Percentiles rank a stretch among this genome's conserved stretches.
Conservation (phyloP, 2,113 vertebrate species). For the Bubalus kerabau region DNA sequence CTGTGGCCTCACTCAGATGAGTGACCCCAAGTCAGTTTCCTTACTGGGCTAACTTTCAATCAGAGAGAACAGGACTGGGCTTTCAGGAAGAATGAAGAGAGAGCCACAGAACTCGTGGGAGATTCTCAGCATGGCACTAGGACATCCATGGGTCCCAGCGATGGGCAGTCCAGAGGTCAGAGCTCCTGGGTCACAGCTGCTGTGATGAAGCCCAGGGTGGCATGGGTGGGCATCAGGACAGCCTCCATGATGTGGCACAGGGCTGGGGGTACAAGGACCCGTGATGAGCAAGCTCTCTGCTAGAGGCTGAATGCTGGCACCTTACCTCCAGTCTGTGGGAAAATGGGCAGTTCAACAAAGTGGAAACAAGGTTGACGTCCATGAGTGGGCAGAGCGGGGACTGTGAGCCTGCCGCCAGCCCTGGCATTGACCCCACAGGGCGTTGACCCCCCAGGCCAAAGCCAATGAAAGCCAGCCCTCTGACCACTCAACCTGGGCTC, state of each 20-base stretch:
- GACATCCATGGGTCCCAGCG: neutral
- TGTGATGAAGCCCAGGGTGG: neutral
- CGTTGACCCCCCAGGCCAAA: neutral
- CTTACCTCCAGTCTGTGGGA: neutral
- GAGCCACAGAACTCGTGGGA: neutral
- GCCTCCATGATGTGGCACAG: rapidly evolving
- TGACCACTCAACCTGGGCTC: neutral
- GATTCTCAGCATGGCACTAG: neutral
- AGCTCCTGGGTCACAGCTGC: neutral
- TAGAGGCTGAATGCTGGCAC: rapidly evolving
- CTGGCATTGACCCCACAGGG: neutral
- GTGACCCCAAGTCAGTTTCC: neutral
- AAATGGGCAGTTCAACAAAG: neutral
- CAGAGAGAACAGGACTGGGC: neutral
- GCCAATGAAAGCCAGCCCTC: too few relatives aligned
- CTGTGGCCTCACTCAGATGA: neutral
- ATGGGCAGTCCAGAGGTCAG: rapidly evolving
- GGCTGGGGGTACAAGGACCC: too few relatives aligned
- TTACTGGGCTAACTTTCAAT: neutral
- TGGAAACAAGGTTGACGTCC: neutral
- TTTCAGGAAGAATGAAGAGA: too few relatives aligned
- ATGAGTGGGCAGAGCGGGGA: neutral
- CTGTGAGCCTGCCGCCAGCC: neutral
- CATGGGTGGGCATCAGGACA: neutral
- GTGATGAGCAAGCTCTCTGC: neutral